A percentile compares a stretch with the other conserved stretches of the same genome.
These are phyloP conservation scores for Horisme vitalbata DNA, from an alignment of 2,888 invertebrate genomes.

Conservation along the genomic window DNA sequence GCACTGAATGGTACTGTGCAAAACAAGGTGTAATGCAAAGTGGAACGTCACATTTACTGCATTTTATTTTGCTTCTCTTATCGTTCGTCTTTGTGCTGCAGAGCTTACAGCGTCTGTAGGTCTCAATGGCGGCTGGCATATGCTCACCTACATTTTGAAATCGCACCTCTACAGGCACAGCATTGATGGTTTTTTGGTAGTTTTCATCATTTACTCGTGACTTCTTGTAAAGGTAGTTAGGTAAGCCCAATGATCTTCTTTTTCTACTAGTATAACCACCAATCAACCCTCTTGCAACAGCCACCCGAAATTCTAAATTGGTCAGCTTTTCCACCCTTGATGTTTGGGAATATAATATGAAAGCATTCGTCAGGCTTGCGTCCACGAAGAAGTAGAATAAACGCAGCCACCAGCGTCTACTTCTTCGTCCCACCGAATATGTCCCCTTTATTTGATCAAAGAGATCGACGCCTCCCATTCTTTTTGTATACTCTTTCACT, in stretches of 20 bases:
- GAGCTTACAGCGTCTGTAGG: too few species aligned
- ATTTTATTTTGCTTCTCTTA: too few species aligned
- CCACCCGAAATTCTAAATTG: too few species aligned
- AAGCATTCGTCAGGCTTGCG: slow-evolving; percentile 32
- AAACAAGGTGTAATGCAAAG: slow-evolving; percentile 27
- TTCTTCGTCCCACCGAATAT: slow-evolving; percentile 31
- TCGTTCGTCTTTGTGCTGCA: too few species aligned
- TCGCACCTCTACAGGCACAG: slow-evolving; percentile 16
- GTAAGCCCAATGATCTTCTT: too few species aligned
- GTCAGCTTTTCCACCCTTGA: slow-evolving; percentile 24
- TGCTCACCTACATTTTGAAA: slow-evolving; percentile 22
- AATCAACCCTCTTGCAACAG: slow-evolving; percentile 30
- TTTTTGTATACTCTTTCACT: too few species aligned
- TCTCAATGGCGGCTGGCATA: slow-evolving; percentile 18
- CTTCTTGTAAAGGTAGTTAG: background rate
- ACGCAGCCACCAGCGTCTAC: slow-evolving; percentile 32
- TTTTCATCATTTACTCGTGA: background rate
- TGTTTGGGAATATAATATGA: slow-evolving; percentile 26
- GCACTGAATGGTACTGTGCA: slow-evolving; percentile 12
- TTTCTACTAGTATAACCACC: too few species aligned
- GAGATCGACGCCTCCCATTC: too few species aligned
- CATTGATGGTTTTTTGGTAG: slow-evolving; percentile 10
- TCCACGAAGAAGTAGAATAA: slow-evolving; percentile 38
- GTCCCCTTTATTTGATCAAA: too few species aligned
- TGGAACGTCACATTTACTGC: too few species aligned